These are phyloP conservation scores for Cantharis nigra DNA, from an alignment of 2,888 invertebrate species.

Conservation along the genomic window DNA sequence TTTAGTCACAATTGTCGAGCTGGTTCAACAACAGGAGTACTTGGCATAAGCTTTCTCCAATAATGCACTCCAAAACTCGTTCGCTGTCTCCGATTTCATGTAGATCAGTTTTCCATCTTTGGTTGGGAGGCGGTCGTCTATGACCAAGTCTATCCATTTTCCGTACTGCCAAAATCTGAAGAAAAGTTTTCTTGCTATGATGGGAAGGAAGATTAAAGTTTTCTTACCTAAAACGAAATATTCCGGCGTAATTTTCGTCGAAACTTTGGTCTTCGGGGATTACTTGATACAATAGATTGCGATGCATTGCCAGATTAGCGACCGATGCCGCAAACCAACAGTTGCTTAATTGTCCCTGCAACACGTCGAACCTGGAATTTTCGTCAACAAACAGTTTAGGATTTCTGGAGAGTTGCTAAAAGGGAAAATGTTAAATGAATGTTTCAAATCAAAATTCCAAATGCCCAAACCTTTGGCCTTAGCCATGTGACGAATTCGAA, in stretches of 20 bases:
- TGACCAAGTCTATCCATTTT: conserved; percentile 89
- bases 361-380: conserved; percentile 95
- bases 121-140: conserved; percentile 91
- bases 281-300: conserved; percentile 87
- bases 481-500: conserved; percentile 81
- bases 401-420: conserved; percentile 73
- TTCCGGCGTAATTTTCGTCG: conserved; percentile 90
- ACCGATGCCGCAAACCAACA: conserved; percentile 96
- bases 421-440: conserved; percentile 32
- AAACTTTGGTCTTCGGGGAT: conserved; percentile 96
- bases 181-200: no score
- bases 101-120: conserved; percentile 82
- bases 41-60: conserved; percentile 96
- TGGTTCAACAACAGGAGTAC: conserved; percentile 52
- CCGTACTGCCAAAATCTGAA: conserved; percentile 91
- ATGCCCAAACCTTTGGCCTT: conserved; percentile 76
- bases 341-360: conserved; percentile 95
- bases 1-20: background rate
- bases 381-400: conserved; percentile 90
- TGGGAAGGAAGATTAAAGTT: no score
- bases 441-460: background rate
- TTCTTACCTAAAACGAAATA: conserved; percentile 88
- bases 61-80: conserved; percentile 96
- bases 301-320: conserved; percentile 88
- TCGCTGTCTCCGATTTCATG: conserved; percentile 82